Conservation (phyloP, 2,113 vertebrate species). For the Halichoerus grypus region DNA sequence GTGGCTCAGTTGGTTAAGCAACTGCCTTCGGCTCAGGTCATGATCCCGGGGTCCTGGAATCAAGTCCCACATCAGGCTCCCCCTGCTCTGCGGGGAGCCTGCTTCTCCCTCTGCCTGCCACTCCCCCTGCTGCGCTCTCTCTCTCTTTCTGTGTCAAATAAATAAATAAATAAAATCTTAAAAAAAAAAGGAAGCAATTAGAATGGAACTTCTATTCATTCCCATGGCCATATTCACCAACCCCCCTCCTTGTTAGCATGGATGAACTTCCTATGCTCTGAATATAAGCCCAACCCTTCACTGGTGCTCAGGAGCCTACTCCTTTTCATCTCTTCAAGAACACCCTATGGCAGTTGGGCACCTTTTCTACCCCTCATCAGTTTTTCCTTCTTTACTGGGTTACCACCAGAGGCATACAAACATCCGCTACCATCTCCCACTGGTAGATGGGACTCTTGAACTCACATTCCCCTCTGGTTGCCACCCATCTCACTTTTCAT, state of each 20-base stretch:
- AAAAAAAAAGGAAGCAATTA: not conserved
- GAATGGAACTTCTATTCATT: not conserved
- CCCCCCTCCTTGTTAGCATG: not conserved
- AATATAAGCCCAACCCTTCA: not conserved
- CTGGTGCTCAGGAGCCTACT: not conserved
- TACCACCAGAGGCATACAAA: not conserved
- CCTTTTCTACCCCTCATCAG: not conserved
- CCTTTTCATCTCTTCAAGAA: not conserved
- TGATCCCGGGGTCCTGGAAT: too few species aligned
- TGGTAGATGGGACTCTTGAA: not conserved
- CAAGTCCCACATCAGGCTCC: too few species aligned
- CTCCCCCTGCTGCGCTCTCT: too few species aligned
- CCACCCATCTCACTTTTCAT: not conserved
- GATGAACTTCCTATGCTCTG: not conserved
- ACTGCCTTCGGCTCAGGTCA: too few species aligned
- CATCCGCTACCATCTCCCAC: not conserved
- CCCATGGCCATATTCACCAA: not conserved
- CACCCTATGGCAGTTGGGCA: not conserved
- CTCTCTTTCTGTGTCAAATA: too few species aligned
- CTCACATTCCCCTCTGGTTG: not conserved
- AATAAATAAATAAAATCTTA: too few species aligned
- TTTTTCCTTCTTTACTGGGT: not conserved
- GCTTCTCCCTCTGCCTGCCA: too few species aligned
- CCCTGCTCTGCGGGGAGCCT: too few species aligned
- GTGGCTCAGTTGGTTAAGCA: too few species aligned